Evolutionary conservation across 1,140 invertebrate species (phyloP).

Genomic region (Chelonus insularis): DNA sequence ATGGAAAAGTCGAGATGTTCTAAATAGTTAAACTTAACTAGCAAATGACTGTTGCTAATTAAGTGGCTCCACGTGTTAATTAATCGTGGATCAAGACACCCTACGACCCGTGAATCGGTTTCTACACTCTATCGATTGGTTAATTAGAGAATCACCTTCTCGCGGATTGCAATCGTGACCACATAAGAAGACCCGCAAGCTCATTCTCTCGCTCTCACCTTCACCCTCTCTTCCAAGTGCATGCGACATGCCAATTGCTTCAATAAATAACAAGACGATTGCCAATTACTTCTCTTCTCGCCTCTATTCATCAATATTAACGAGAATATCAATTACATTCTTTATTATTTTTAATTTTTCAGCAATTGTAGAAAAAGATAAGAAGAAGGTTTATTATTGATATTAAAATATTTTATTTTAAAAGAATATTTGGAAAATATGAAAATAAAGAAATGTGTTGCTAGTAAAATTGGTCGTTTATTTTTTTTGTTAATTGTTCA

Average conservation of each 20-base stretch:
- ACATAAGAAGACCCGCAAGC: background rate
- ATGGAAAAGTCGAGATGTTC: too few species aligned
- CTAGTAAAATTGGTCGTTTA: too few species aligned
- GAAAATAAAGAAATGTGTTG: too few species aligned
- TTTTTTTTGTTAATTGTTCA: too few species aligned
- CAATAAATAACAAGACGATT: background rate
- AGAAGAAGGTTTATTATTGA: too few species aligned
- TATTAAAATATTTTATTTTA: too few species aligned
- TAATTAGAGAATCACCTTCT: conserved; percentile 22
- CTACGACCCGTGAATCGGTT: conserved; percentile 6
- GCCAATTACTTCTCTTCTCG: background rate
- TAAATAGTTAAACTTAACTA: background rate
- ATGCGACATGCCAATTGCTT: background rate
- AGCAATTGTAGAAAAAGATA: background rate
- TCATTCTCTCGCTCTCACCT: background rate
- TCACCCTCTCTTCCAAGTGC: background rate
- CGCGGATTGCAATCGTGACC: conserved; percentile 11
- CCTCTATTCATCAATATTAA: conserved; percentile 2
- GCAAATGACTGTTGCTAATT: conserved; percentile 13
- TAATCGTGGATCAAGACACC: conserved; percentile 11
- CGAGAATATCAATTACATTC: background rate
- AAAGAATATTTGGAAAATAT: too few species aligned
- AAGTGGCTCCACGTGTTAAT: conserved; percentile 13
- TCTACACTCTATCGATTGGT: conserved; percentile 10
- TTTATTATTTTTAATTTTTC: background rate